phyloP scores from a whole-genome alignment of 2,888 invertebrate genomes.

The Eustalomyia histrio region DNA sequence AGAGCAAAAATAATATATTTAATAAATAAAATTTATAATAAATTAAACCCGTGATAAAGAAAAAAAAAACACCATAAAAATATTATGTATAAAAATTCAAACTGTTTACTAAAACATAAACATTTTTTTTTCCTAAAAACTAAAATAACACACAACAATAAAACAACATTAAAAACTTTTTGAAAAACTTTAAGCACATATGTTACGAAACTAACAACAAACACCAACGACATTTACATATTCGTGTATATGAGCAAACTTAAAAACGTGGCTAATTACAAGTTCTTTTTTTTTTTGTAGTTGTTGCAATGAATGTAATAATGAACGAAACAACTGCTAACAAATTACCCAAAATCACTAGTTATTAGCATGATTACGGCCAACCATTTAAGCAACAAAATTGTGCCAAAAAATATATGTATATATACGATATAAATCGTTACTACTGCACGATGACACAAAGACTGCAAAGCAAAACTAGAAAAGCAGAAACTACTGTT shows the following conservation, averaged over 20 bases:
- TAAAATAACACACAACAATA: not conserved
- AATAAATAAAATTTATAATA: not conserved
- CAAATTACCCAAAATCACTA: conserved; percentile 42
- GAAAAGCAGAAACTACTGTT: conserved; percentile 7
- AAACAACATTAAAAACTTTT: conserved; percentile 8
- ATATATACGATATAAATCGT: conserved; percentile 22
- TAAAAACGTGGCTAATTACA: conserved; percentile 54
- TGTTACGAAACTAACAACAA: conserved; percentile 1
- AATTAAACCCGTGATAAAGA: not conserved
- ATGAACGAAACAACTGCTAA: conserved; percentile 17
- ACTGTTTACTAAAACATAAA: not conserved
- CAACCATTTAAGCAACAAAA: conserved; percentile 52
- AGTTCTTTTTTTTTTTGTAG: conserved; percentile 8
- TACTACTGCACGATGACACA: conserved; percentile 20
- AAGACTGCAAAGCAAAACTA: not conserved
- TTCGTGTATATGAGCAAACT: conserved; percentile 35
- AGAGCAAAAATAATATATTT: not conserved
- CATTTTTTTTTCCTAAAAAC: not conserved
- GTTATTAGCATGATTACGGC: conserved; percentile 57
- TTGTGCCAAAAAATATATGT: conserved; percentile 45
- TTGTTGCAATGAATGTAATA: not conserved
- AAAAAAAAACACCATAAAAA: not conserved
- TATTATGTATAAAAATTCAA: not conserved
- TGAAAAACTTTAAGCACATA: conserved; percentile 24
- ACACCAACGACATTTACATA: conserved; percentile 18